These are phyloP conservation scores for Augochlorella aurata DNA, from an alignment of 2,888 invertebrate genomes.

Conservation along the genomic window DNA sequence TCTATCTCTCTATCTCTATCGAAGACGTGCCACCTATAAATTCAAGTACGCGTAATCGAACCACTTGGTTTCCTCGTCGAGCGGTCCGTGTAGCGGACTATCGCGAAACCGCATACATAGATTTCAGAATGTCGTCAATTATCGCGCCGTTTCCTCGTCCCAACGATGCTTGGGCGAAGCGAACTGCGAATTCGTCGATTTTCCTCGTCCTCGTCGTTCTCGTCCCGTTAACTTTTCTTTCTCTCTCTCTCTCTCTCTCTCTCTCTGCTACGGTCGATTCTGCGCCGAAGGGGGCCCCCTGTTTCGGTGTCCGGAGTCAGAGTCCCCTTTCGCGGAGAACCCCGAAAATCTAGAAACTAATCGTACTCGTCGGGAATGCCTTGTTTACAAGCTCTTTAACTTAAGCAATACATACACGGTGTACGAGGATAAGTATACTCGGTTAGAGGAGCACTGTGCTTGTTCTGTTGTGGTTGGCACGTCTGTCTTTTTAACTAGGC, in stretches of 20 bases:
- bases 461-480: conserved; percentile 72
- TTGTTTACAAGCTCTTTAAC: conserved; percentile 75
- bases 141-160: not conserved
- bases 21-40: conserved; percentile 54
- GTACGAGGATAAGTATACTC: conserved; percentile 55
- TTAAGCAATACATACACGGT: conserved; percentile 65
- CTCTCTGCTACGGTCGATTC: not conserved
- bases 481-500: conserved; percentile 65
- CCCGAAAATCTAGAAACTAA: conserved; percentile 19
- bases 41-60: conserved; percentile 26
- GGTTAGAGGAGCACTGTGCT: conserved; percentile 72
- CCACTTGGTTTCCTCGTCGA: conserved; percentile 8
- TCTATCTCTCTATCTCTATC: conserved; percentile 34
- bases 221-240: not conserved
- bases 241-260: no score
- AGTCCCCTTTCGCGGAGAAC: not conserved
- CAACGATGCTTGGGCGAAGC: not conserved
- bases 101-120: not conserved
- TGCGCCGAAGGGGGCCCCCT: not conserved
- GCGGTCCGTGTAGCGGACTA: not conserved
- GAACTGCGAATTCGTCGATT: not conserved
- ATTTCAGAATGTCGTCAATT: conserved; percentile 19
- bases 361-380: conserved; percentile 58
- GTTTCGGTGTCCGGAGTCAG: not conserved
- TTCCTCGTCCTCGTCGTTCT: not conserved